These are phyloP conservation scores for Netelia melanura DNA, from an alignment of 2,888 invertebrate species.

Conservation along the genomic window DNA sequence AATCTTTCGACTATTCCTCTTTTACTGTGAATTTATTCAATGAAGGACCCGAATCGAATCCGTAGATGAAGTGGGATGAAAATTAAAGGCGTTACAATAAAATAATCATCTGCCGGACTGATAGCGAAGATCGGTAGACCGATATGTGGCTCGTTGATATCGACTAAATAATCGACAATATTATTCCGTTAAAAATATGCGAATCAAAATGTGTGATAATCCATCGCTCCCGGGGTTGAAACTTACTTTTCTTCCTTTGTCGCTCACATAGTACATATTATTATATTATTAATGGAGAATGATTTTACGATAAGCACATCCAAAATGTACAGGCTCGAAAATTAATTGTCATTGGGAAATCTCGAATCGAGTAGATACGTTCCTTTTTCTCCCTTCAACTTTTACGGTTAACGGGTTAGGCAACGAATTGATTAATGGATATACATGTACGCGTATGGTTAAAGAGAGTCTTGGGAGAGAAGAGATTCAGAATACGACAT, in stretches of 20 bases:
- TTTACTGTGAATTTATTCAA: constrained; percentile 32
- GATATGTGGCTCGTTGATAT: constrained; percentile 39
- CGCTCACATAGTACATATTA: constrained; percentile 3
- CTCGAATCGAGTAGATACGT: constrained; percentile 36
- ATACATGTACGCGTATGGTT: not conserved
- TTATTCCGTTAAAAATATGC: not conserved
- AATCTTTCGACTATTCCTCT: constrained; percentile 38
- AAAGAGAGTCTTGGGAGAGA: not conserved
- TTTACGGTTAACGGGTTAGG: constrained; percentile 54
- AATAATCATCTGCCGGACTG: constrained; percentile 43
- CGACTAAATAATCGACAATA: constrained; percentile 29
- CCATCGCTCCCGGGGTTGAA: not conserved
- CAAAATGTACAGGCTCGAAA: not conserved
- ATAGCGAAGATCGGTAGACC: constrained; percentile 47
- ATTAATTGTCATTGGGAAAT: constrained; percentile 15
- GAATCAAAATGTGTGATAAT: constrained; percentile 29
- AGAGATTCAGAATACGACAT: not conserved
- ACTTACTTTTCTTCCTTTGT: not conserved
- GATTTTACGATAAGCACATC: not conserved
- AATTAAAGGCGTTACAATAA: constrained; percentile 28
- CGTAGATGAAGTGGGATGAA: not conserved
- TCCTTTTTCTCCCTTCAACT: constrained; percentile 47
- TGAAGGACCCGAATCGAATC: not conserved
- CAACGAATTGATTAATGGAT: constrained; percentile 28
- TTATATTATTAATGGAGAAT: not conserved